Evolutionary conservation across 2,113 vertebrate species (phyloP), one percentile per base, ranked within the genome.

Genomic region (Toxotes chatareus): DNA sequence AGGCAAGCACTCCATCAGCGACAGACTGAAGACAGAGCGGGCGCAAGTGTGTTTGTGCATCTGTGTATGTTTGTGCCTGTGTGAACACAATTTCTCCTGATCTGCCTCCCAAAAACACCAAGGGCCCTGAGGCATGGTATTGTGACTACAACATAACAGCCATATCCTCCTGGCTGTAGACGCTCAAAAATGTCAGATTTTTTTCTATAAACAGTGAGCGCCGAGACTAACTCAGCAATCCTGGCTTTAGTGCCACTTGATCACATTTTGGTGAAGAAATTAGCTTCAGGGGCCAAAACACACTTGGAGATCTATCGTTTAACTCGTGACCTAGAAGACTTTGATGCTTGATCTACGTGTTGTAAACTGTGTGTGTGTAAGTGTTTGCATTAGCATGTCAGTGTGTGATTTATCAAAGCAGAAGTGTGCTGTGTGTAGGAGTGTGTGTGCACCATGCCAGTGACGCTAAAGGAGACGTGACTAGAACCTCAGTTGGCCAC

Each of bases 401-500:
- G 40, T 53, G 61, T 66, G 80, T 21, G 74, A 62, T 57, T 61
- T 64, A 55, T 69, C 13, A 5, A 31, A 64, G 59, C 14, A 64
- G 7, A 17, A 66, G 70, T 55, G 63, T 72, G 56, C 59, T 19
- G 47, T 36, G 44, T 62, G 59, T 36, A 79, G 65, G 31, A 67
- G 68, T 59, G 61, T 73, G 60, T 46, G 60, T 46, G 60, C 74
- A 16, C 23, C 82, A 57, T 53, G 60, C 56, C 47, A 3, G 38
- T 16, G 73, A 82, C 3, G 14, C 76, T 36, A 73, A 82, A 23
- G 32, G 57, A 83, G 68, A 87, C 75, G 76, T 93, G 91, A 91
- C 84, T 66, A 64, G 82, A 89, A 86, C 84, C 82, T 75, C 86
- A 72, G 80, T 70, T 51, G 80, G 82, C 66, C 82, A 89, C 80